A percentile compares a stretch with the other conserved stretches of the same genome.
phyloP scores from a whole-genome alignment of 2,888 invertebrate genomes.

The Harpalus rubripes region DNA sequence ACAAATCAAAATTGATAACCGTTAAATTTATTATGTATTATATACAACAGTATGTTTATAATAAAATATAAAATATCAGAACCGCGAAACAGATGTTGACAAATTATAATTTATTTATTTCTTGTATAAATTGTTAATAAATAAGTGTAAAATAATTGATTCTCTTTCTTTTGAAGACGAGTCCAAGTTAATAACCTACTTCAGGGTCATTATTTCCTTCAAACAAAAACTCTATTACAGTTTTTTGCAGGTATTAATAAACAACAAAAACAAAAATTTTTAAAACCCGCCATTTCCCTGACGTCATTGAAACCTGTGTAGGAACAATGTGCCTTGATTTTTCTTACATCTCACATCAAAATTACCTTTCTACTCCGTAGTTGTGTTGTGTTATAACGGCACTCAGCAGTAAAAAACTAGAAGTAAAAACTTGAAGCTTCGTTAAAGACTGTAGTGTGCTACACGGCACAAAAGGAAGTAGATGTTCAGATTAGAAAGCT shows the following conservation, averaged over 20 bases:
- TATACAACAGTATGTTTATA: no score
- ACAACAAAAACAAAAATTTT: conserved; percentile 32
- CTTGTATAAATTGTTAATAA: background rate
- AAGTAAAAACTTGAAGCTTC: conserved; percentile 25
- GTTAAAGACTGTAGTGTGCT: conserved; percentile 12
- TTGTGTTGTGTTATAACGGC: conserved; percentile 16
- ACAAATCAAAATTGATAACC: no score
- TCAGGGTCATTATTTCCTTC: conserved; percentile 32
- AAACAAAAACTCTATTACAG: conserved; percentile 22
- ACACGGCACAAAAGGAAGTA: background rate
- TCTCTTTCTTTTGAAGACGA: background rate
- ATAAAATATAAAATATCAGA: no score
- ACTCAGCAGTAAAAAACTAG: conserved; percentile 14
- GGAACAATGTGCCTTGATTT: conserved; percentile 42
- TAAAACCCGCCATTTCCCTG: conserved; percentile 18
- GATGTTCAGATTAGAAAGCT: background rate
- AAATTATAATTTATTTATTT: background rate
- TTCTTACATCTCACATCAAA: conserved; percentile 10
- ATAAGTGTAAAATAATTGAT: background rate
- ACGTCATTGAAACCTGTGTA: conserved; percentile 35
- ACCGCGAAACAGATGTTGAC: no score
- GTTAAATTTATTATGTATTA: no score
- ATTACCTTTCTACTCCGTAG: conserved; percentile 35
- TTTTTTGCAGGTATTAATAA: conserved; percentile 31
- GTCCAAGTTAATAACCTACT: conserved; percentile 19